Conservation (phyloP, 1,140 invertebrate species). For the Globodera rostochiensis region DNA sequence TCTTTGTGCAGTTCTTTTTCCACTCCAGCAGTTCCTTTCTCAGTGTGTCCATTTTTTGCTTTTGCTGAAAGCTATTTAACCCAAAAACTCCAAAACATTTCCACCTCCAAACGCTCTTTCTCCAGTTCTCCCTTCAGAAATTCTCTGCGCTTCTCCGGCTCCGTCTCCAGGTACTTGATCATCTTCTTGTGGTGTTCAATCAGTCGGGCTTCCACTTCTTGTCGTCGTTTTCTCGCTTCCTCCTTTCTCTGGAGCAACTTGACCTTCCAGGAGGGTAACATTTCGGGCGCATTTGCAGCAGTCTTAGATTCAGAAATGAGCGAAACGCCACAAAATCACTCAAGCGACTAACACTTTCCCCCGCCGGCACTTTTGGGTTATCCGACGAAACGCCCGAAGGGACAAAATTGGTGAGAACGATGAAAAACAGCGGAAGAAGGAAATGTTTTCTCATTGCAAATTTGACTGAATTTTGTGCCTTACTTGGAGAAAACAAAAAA, state of each 20-base stretch:
- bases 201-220: background rate
- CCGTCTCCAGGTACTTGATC: background rate
- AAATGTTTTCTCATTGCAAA: background rate
- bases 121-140: background rate
- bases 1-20: background rate
- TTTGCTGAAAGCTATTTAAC: background rate
- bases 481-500: background rate
- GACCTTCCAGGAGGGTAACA: background rate
- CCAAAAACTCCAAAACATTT: background rate
- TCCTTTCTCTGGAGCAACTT: background rate
- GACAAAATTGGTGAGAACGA: background rate
- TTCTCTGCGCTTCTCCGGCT: background rate
- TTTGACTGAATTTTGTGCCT: background rate
- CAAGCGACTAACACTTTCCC: background rate
- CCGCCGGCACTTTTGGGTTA: background rate
- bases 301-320: no score
- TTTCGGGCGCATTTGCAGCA: background rate
- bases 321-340: no score
- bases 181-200: background rate
- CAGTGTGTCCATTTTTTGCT: background rate
- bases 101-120: background rate
- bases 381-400: background rate
- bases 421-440: constrained; percentile 6
- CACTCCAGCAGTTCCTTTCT: background rate
- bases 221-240: background rate